These are phyloP conservation scores for Harpalus rufipes DNA, from an alignment of 2,888 invertebrate genomes.

Conservation along the genomic window DNA sequence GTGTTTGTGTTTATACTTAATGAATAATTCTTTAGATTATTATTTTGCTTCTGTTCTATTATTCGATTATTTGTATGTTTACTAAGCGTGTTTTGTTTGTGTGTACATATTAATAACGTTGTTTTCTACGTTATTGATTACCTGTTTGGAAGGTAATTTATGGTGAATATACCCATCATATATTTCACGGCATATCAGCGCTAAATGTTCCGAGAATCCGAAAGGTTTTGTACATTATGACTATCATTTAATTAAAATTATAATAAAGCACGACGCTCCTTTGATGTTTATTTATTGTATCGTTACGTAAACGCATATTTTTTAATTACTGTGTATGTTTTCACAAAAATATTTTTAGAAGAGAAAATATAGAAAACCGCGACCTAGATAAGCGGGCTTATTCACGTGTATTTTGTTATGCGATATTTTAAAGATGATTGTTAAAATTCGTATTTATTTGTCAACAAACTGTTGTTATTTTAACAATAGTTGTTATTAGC, in stretches of 20 bases:
- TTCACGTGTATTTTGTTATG: too few relatives aligned
- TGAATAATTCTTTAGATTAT: background rate
- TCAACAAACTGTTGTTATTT: too few relatives aligned
- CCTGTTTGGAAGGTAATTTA: slow-evolving; percentile 51
- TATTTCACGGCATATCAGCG: slow-evolving; percentile 45
- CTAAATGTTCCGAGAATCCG: slow-evolving; percentile 21
- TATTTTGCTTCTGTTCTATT: background rate
- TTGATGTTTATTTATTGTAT: slow-evolving; percentile 29
- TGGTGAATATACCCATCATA: slow-evolving; percentile 43
- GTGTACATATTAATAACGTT: slow-evolving; percentile 47
- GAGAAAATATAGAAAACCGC: too few relatives aligned
- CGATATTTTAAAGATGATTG: too few relatives aligned
- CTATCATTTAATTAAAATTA: slow-evolving; percentile 50
- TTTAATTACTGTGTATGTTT: background rate
- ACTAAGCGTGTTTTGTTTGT: slow-evolving; percentile 29
- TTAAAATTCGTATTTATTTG: too few relatives aligned
- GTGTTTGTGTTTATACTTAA: too few relatives aligned
- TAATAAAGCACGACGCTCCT: slow-evolving; percentile 12
- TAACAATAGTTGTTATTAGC: too few relatives aligned
- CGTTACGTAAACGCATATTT: background rate
- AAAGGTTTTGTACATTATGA: slow-evolving; percentile 24
- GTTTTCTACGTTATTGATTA: slow-evolving; percentile 49
- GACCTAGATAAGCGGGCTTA: too few relatives aligned
- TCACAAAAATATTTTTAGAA: background rate
- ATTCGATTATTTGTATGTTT: slow-evolving; percentile 32